phyloP scores from a whole-genome alignment of 2,797 vertebrate genomes.

The Tapera naevia region DNA sequence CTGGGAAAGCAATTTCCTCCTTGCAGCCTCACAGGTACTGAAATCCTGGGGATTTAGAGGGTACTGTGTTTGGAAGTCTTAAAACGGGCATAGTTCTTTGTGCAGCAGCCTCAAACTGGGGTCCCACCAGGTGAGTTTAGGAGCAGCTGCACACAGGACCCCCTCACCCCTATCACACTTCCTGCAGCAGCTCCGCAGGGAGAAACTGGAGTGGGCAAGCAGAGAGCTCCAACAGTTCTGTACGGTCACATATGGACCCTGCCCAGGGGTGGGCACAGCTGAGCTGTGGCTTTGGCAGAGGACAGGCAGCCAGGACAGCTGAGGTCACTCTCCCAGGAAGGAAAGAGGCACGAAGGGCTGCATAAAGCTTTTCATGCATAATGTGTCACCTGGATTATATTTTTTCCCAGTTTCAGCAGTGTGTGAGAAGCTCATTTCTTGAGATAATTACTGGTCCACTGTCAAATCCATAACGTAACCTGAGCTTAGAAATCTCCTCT shows the following conservation, averaged over 20 bases:
- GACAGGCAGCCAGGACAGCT: background rate
- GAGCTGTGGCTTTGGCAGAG: background rate
- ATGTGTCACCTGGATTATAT: background rate
- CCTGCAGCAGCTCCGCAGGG: accelerated
- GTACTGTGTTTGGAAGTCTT: background rate
- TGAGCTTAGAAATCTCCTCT: background rate
- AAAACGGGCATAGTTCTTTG: background rate
- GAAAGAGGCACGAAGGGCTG: background rate
- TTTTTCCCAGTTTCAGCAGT: background rate
- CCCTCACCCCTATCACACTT: background rate
- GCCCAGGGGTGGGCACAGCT: background rate
- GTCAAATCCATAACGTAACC: background rate
- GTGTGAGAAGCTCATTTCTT: background rate
- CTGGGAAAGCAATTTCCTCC: background rate
- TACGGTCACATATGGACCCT: background rate
- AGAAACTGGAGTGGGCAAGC: accelerated
- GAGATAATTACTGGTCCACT: background rate
- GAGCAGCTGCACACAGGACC: background rate
- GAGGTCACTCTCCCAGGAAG: background rate
- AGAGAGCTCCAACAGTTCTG: accelerated
- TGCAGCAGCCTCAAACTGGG: background rate
- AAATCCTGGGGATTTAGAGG: background rate
- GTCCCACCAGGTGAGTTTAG: background rate
- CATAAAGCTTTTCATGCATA: background rate
- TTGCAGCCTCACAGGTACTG: background rate